Percentiles rank a stretch among this genome's conserved stretches.
Conservation (phyloP, 2,797 vertebrate genomes). For the Poeciliopsis presidionis region DNA sequence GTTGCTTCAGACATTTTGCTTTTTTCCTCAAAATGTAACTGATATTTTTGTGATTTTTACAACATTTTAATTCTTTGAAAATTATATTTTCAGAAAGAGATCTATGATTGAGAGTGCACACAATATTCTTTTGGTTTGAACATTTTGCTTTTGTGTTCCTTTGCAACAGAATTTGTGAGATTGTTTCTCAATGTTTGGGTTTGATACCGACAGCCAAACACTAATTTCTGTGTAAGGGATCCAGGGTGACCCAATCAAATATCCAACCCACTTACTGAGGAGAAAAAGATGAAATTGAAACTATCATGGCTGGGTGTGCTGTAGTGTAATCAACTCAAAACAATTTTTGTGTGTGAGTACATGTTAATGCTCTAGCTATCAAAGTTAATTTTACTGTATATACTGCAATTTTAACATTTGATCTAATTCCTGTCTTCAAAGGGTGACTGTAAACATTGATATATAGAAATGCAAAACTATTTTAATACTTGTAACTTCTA, state of each 20-base stretch:
- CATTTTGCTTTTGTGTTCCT: constrained; percentile 1
- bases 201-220: constrained; percentile 30
- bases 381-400: constrained; percentile 68
- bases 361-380: constrained; percentile 45
- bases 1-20: constrained; percentile 15
- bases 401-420: constrained; percentile 62
- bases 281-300: constrained; percentile 5
- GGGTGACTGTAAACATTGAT: constrained; percentile 71
- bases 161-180: constrained; percentile 24
- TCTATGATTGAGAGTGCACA: constrained; percentile 4
- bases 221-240: constrained; percentile 11
- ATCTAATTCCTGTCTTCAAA: constrained; percentile 64
- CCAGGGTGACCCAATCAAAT: not conserved
- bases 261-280: not conserved
- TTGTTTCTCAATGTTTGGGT: constrained; percentile 31
- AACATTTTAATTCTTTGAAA: not conserved
- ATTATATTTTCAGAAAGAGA: constrained; percentile 17
- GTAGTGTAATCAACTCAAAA: constrained; percentile 35
- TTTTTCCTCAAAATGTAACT: constrained; percentile 16
- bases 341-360: constrained; percentile 15
- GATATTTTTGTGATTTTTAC: constrained; percentile 20
- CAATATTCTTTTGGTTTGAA: constrained; percentile 21
- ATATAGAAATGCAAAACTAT: constrained; percentile 79
- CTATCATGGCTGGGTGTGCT: constrained; percentile 15
- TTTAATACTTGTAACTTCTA: constrained; percentile 76